A percentile compares a stretch with the other conserved stretches of the same genome.
Conservation (phyloP, 2,113 vertebrate genomes). For the Forbesichthys agassizii region DNA sequence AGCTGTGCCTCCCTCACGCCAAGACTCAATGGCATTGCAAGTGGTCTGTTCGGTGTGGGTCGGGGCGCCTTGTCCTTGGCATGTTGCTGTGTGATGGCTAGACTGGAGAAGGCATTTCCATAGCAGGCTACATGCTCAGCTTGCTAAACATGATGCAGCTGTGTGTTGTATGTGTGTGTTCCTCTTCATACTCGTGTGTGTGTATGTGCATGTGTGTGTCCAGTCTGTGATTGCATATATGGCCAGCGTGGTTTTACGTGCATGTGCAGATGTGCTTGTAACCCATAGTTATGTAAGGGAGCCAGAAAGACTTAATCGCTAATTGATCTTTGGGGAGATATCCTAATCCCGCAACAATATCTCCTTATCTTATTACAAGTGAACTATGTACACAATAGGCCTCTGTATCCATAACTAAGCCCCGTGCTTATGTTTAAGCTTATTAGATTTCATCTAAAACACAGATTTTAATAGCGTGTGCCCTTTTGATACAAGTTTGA, state of each 20-base stretch:
- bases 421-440: conserved; percentile 71
- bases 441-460: conserved; percentile 73
- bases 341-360: conserved; percentile 78
- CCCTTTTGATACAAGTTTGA: conserved; percentile 54
- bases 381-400: conserved; percentile 70
- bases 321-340: conserved; percentile 74
- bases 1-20: conserved; percentile 25
- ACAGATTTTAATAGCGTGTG: conserved; percentile 41
- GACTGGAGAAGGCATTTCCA: too few species aligned
- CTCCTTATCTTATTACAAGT: conserved; percentile 76
- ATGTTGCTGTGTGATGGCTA: conserved; percentile 1
- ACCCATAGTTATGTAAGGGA: conserved; percentile 68
- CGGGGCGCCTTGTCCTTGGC: conserved; percentile 2
- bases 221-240: conserved; percentile 20
- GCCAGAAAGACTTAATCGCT: conserved; percentile 63
- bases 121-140: not conserved
- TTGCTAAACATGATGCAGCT: not conserved
- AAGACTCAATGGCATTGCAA: conserved; percentile 17
- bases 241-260: not conserved
- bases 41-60: conserved; percentile 14
- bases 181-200: not conserved
- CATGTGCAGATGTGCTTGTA: conserved; percentile 49
- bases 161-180: not conserved
- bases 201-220: conserved; percentile 26
- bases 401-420: conserved; percentile 67